Percentiles rank a stretch among this genome's conserved stretches.
phyloP scores from a whole-genome alignment of 2,888 invertebrate species.

The Drosophila mulleri region DNA sequence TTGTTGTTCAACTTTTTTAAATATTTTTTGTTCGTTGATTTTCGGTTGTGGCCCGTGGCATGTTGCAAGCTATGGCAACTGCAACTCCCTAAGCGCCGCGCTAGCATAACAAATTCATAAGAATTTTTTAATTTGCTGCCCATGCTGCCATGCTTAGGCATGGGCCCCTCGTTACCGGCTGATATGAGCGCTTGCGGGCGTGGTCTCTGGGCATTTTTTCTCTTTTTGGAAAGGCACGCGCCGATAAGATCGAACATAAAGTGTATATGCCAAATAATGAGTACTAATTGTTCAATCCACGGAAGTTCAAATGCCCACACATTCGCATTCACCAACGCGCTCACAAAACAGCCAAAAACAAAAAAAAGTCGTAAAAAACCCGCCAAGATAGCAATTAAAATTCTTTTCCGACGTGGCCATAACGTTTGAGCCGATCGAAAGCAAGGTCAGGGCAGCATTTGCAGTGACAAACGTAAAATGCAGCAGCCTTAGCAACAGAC shows the following conservation, averaged over 20 bases:
- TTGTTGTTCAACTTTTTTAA: conserved; percentile 20
- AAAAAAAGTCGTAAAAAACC: conserved; percentile 29
- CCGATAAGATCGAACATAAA: conserved; percentile 66
- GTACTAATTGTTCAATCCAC: conserved; percentile 69
- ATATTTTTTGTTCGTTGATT: conserved; percentile 50
- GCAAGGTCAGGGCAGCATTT: conserved; percentile 72
- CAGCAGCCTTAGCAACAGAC: conserved; percentile 31
- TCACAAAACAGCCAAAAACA: conserved; percentile 18
- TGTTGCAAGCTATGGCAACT: conserved; percentile 61
- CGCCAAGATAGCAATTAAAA: conserved; percentile 59
- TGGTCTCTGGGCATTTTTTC: conserved; percentile 33
- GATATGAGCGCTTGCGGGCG: conserved; percentile 55
- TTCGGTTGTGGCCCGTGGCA: conserved; percentile 67
- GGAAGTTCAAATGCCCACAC: conserved; percentile 62
- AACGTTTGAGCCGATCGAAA: conserved; percentile 58
- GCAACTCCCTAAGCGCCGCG: conserved; percentile 57
- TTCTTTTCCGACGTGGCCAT: conserved; percentile 47
- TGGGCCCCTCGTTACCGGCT: conserved; percentile 40
- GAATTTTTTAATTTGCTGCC: conserved; percentile 76
- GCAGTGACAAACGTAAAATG: conserved; percentile 62
- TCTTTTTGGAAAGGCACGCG: conserved; percentile 64
- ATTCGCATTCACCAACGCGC: conserved; percentile 26
- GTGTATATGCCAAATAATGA: conserved; percentile 62
- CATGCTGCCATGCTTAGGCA: conserved; percentile 14
- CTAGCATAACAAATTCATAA: conserved; percentile 54